Conservation (phyloP, 2,888 invertebrate species). For the Drosophila pseudotakahashii region DNA sequence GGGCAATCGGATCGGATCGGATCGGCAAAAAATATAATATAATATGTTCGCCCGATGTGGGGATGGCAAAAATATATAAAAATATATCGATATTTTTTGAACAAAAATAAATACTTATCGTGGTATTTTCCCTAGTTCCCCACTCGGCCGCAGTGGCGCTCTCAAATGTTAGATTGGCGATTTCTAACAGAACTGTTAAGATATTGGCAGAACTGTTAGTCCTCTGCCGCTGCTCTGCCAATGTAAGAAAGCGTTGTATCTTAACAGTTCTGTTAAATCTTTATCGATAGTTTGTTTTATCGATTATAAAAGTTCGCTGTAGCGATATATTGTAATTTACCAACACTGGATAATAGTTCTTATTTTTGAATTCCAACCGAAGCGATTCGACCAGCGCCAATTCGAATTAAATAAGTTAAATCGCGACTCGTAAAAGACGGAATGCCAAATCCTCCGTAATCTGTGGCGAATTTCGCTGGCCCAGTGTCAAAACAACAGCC, state of each 20-base stretch:
- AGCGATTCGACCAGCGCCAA: slow-evolving; percentile 3
- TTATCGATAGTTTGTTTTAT: too few species aligned
- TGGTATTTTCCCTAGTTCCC: too few species aligned
- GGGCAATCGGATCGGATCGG: neutral
- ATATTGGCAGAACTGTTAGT: too few species aligned
- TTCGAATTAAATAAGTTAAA: neutral
- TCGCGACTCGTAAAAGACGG: neutral
- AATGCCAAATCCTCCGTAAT: neutral
- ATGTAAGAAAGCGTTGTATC: too few species aligned
- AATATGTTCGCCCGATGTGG: neutral
- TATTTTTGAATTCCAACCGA: slow-evolving; percentile 12
- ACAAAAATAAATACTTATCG: too few species aligned
- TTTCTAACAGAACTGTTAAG: too few species aligned
- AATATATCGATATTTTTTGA: neutral
- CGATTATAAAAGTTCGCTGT: neutral
- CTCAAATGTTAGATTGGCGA: too few species aligned
- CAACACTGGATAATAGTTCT: neutral
- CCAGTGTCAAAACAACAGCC: slow-evolving; percentile 20
- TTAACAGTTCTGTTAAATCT: too few species aligned
- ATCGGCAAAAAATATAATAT: neutral
- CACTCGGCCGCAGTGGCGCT: too few species aligned
- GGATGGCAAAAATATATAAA: neutral
- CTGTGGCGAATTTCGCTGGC: neutral
- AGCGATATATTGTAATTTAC: neutral
- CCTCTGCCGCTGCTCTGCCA: too few species aligned